Conservation (phyloP, 2,888 invertebrate genomes). For the Acleris sparsana region DNA sequence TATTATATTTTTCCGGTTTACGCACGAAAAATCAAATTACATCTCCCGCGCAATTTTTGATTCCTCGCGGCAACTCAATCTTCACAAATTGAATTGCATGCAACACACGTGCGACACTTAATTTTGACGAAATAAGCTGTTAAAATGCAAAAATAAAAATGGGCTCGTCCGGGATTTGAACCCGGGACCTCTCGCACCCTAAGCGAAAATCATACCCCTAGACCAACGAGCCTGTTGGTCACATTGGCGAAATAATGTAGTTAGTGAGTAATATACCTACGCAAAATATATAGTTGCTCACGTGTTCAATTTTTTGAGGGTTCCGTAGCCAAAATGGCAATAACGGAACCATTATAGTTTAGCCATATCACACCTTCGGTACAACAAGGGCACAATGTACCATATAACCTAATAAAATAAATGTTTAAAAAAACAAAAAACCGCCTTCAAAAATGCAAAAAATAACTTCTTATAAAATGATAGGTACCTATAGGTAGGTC, state of each 20-base stretch:
- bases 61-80: slow-evolving; percentile 2
- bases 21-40: slow-evolving; percentile 5
- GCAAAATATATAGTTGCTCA: too few species aligned
- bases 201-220: slow-evolving; percentile 85
- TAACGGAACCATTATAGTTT: too few species aligned
- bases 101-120: not conserved
- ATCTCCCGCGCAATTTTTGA: not conserved
- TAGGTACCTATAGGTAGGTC: too few species aligned
- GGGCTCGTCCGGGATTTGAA: slow-evolving; percentile 85
- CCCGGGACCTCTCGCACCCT: slow-evolving; percentile 84
- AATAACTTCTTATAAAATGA: too few species aligned
- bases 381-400: too few species aligned
- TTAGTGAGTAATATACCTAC: slow-evolving; percentile 4
- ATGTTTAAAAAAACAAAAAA: too few species aligned
- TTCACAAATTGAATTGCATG: not conserved
- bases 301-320: too few species aligned
- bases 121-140: not conserved
- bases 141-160: slow-evolving; percentile 33
- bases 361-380: too few species aligned
- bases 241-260: slow-evolving; percentile 32
- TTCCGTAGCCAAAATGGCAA: too few species aligned
- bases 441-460: too few species aligned
- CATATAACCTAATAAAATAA: too few species aligned
- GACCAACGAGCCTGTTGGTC: slow-evolving; percentile 77
- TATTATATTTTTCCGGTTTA: slow-evolving; percentile 15